A percentile compares a stretch with the other conserved stretches of the same genome.
These are phyloP conservation scores for Chlorodrepanis virens DNA, from an alignment of 2,113 vertebrate genomes.

Conservation along the genomic window DNA sequence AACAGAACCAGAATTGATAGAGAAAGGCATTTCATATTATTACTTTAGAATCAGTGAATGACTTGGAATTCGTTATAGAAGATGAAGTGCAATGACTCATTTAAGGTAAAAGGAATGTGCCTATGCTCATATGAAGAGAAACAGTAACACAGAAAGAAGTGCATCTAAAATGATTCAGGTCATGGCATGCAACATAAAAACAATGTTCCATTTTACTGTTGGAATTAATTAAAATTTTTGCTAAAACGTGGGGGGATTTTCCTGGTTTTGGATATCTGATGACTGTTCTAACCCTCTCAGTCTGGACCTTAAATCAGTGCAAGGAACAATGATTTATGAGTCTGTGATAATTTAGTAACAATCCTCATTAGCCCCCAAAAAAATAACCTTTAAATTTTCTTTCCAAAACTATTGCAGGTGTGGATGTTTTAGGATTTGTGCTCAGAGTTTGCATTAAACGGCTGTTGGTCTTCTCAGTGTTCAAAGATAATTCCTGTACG, in stretches of 20 bases:
- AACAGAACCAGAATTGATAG: neutral
- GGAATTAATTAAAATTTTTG: neutral
- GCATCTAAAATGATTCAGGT: neutral
- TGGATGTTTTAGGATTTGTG: neutral
- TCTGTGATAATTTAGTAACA: neutral
- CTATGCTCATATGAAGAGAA: neutral
- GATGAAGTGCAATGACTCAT: neutral
- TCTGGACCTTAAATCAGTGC: neutral
- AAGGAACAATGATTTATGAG: neutral
- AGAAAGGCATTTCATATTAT: neutral
- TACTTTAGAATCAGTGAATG: neutral
- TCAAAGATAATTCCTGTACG: neutral
- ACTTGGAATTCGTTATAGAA: neutral
- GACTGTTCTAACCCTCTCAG: neutral
- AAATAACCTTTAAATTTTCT: neutral
- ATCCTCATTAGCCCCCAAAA: neutral
- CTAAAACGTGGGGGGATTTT: rapidly evolving
- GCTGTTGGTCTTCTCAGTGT: neutral
- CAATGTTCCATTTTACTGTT: neutral
- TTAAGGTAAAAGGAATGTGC: neutral
- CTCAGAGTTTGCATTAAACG: neutral
- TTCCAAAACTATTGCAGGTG: neutral
- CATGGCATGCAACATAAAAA: neutral
- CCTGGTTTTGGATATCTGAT: neutral
- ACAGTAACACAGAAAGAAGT: neutral